These are phyloP conservation scores for Astreopora myriophthalma DNA, from an alignment of 64 coral and sea anemone genomes.

Conservation along the genomic window DNA sequence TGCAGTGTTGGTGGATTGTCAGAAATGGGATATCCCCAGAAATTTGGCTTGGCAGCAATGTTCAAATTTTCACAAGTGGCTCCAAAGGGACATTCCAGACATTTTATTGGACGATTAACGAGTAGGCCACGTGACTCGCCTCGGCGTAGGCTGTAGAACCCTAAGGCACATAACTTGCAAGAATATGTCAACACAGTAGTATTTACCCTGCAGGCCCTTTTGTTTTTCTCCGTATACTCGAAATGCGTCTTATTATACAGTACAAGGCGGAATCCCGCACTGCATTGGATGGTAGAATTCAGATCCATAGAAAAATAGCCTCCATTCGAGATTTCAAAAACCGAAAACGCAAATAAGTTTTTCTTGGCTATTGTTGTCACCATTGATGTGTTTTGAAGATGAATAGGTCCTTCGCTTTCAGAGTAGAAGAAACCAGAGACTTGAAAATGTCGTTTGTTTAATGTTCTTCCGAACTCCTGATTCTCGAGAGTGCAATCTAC, in stretches of 20 bases:
- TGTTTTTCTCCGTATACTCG: background rate
- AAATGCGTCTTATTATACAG: background rate
- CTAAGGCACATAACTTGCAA: constrained; percentile 30
- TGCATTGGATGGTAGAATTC: background rate
- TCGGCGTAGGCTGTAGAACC: constrained; percentile 38
- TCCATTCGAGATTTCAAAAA: background rate
- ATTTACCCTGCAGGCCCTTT: background rate
- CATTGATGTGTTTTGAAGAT: background rate
- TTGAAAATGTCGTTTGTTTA: background rate
- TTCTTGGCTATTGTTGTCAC: background rate
- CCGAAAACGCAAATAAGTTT: background rate
- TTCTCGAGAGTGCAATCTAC: background rate
- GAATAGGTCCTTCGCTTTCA: background rate
- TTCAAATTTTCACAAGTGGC: constrained; percentile 4
- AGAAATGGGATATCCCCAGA: constrained; percentile 43
- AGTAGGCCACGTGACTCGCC: background rate
- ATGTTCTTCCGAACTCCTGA: too few relatives aligned
- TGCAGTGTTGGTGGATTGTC: background rate
- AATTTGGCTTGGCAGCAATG: constrained; percentile 43
- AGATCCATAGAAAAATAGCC: background rate
- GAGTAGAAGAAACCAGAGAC: background rate
- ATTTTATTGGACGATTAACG: background rate
- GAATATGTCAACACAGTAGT: constrained; percentile 23
- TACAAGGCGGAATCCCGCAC: background rate
- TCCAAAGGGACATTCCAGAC: constrained; percentile 64